Conservation (phyloP, 2,888 invertebrate genomes). For the Eupithecia insigniata region DNA sequence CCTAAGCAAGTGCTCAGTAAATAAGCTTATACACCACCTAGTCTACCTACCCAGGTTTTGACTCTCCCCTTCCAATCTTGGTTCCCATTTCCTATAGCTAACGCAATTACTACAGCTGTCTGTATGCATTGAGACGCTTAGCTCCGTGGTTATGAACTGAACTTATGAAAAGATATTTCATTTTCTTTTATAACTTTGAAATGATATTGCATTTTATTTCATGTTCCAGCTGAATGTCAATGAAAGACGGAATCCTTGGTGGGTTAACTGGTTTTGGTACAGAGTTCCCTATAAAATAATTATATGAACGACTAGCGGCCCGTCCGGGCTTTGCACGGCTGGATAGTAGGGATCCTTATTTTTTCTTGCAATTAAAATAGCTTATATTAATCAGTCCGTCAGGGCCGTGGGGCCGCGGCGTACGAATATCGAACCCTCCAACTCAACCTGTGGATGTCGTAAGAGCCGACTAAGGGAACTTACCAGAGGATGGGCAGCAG, state of each 20-base stretch:
- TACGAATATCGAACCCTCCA: too few relatives aligned
- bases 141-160: constrained; percentile 2
- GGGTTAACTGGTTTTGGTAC: neutral
- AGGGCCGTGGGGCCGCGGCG: too few relatives aligned
- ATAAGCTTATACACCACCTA: neutral
- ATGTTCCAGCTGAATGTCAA: neutral
- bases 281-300: too few relatives aligned
- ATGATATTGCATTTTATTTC: neutral
- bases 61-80: neutral
- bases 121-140: neutral
- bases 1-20: neutral
- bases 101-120: neutral
- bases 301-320: too few relatives aligned
- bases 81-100: neutral
- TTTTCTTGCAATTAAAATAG: too few relatives aligned
- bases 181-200: neutral
- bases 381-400: too few relatives aligned
- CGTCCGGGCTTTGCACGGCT: too few relatives aligned
- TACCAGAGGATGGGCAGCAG: too few relatives aligned
- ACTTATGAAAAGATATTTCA: neutral
- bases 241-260: neutral
- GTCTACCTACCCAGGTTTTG: neutral
- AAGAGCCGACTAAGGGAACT: too few relatives aligned
- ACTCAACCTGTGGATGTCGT: too few relatives aligned
- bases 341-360: too few relatives aligned